These are phyloP conservation scores for Ictidomys tridecemlineatus DNA, from an alignment of 2,113 vertebrate species.

Conservation along the genomic window DNA sequence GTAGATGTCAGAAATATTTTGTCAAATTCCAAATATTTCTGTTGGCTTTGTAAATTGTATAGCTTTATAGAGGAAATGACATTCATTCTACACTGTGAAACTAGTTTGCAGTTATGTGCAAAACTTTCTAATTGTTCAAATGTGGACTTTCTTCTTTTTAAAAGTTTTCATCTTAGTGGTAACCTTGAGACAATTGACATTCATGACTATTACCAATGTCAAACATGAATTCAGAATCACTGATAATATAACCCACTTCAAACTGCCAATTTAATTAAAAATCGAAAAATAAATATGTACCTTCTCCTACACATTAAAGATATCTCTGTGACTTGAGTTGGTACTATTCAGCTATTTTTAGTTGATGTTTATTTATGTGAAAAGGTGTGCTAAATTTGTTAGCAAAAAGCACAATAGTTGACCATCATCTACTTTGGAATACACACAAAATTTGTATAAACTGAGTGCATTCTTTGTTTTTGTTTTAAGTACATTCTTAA, in stretches of 20 bases:
- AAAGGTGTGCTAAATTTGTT: background rate
- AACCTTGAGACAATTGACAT: background rate
- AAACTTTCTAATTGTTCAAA: background rate
- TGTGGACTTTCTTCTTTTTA: background rate
- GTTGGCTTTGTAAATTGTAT: background rate
- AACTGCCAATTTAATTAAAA: too few species aligned
- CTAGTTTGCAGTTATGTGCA: background rate
- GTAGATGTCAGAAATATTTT: background rate
- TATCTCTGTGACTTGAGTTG: background rate
- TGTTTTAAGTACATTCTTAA: too few species aligned
- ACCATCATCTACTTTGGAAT: background rate
- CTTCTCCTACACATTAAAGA: background rate
- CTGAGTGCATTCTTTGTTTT: too few species aligned
- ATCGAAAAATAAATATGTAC: background rate
- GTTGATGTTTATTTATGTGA: background rate
- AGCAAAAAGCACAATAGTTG: background rate
- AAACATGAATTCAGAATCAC: background rate
- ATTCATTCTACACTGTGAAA: background rate
- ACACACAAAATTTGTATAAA: too few species aligned
- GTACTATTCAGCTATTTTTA: background rate
- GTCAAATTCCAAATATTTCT: background rate
- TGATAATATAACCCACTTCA: background rate
- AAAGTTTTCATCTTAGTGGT: background rate
- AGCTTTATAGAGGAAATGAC: background rate
- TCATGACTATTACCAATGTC: background rate